Evolutionary conservation across 37 sponge, comb jelly and placozoan species (phyloP).

Genomic region (Spongilla lacustris): DNA sequence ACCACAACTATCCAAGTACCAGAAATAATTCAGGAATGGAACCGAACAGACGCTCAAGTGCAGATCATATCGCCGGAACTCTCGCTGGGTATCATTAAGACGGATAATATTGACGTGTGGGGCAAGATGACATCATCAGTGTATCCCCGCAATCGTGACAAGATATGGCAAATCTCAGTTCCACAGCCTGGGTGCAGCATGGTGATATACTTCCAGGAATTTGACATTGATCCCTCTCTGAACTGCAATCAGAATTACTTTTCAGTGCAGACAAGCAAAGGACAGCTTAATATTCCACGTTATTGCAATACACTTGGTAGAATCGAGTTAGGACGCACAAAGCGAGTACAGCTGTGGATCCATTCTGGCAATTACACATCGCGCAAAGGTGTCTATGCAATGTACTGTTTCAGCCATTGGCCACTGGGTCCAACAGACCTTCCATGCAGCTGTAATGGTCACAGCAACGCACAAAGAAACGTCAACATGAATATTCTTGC

Average conservation of each 20-base stretch:
- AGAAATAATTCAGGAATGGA: neutral
- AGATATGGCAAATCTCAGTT: slow-evolving; percentile 59
- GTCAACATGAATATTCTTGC: neutral
- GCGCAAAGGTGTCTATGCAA: slow-evolving; percentile 29
- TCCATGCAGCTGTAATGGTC: slow-evolving; percentile 29
- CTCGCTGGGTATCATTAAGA: slow-evolving; percentile 16
- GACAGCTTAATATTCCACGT: slow-evolving; percentile 19
- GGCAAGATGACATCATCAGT: neutral
- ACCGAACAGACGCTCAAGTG: neutral
- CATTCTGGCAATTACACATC: slow-evolving; percentile 32
- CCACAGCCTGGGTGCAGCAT: slow-evolving; percentile 45
- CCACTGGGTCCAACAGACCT: neutral
- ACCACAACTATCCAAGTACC: slow-evolving; percentile 1
- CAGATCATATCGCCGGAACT: neutral
- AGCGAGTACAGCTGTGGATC: slow-evolving; percentile 51
- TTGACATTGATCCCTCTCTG: slow-evolving; percentile 33
- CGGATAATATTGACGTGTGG: slow-evolving; percentile 33
- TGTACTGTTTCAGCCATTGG: slow-evolving; percentile 32
- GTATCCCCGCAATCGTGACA: slow-evolving; percentile 40
- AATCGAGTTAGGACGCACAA: slow-evolving; percentile 10
- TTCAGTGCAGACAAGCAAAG: slow-evolving; percentile 47
- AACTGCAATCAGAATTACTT: slow-evolving; percentile 57
- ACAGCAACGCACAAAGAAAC: neutral
- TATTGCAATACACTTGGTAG: slow-evolving; percentile 39
- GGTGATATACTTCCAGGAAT: slow-evolving; percentile 32